Conservation (phyloP, 2,888 invertebrate genomes). For the Zeuzera pyrina region DNA sequence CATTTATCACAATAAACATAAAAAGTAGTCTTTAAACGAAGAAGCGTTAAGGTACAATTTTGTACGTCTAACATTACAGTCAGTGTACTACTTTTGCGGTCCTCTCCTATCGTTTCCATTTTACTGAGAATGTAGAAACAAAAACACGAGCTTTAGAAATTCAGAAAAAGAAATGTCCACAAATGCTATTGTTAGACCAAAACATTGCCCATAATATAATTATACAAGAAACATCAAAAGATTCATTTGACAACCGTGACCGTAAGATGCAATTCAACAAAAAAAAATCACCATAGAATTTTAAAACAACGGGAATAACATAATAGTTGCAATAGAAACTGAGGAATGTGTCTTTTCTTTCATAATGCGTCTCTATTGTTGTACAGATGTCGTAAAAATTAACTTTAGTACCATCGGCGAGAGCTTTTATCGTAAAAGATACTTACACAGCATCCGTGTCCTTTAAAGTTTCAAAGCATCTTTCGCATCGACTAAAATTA, state of each 20-base stretch:
- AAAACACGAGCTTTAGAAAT: neutral
- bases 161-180: neutral
- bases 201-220: constrained; percentile 12
- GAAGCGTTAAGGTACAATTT: constrained; percentile 1
- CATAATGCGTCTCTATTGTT: constrained; percentile 49
- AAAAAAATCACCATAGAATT: constrained; percentile 25
- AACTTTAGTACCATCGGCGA: constrained; percentile 57
- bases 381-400: constrained; percentile 63
- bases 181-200: neutral
- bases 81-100: neutral
- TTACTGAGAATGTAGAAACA: neutral
- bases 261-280: constrained; percentile 30
- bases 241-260: constrained; percentile 29
- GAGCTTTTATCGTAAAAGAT: constrained; percentile 61
- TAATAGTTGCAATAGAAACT: constrained; percentile 42
- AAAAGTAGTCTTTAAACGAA: constrained; percentile 4
- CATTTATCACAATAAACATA: constrained; percentile 5
- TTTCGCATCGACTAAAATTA: constrained; percentile 5
- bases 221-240: constrained; percentile 42
- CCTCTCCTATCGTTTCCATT: neutral
- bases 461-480: constrained; percentile 17
- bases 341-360: constrained; percentile 52
- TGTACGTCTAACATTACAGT: neutral
- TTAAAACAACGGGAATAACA: constrained; percentile 35
- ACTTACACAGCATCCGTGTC: constrained; percentile 22